Evolutionary conservation across 2,888 invertebrate genomes (phyloP), one percentile per base, ranked within the genome.

Genomic region (Trissoscelio sp.): DNA sequence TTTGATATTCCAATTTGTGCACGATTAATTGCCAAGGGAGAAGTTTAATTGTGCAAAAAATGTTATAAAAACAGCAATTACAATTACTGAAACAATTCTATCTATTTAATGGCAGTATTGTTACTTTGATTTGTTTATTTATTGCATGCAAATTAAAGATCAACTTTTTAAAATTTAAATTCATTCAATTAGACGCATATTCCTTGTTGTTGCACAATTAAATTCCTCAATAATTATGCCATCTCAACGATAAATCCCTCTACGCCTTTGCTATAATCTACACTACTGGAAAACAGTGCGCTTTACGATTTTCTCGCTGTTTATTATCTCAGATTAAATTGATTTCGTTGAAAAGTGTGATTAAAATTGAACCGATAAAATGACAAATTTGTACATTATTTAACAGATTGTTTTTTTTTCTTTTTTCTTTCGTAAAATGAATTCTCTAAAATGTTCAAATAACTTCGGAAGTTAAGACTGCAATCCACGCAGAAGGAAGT

Each of bases 401-500:
- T 7, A 34, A 34, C 42, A 37, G n/a, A n/a, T 34, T 55, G 34
- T n/a, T 39, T 12, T 11, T 5, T n/a, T n/a, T n/a, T n/a, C n/a
- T n/a, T n/a, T n/a, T n/a, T n/a, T n/a, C n/a, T n/a, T n/a, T n/a
- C n/a, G n/a, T n/a, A 42, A 53, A 28, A 14, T 16, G 14, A 22
- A 1, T 37, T 1, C 1, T 12, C 3, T 22, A 39, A 58, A 22
- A 22, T 42, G 58, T 5, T 58, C 20, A 22, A n/a, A 18, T 53
- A 14, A 39, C 55, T 67, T 37, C 9, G 57, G 58, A 64, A 70
- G 42, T 70, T 57, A 39, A 51, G 28, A 48, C 57, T 66, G 37
- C 46, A 11, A 48, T 60, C 28, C 48, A 72, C 51, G 48, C 62
- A 62, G 81, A 81, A 77, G 80, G 66, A 66, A 77, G 66, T 70